Percentiles rank a stretch among this genome's conserved stretches.
Conservation (phyloP, 2,797 vertebrate species). For the Parauchenoglanis ngamensis region DNA sequence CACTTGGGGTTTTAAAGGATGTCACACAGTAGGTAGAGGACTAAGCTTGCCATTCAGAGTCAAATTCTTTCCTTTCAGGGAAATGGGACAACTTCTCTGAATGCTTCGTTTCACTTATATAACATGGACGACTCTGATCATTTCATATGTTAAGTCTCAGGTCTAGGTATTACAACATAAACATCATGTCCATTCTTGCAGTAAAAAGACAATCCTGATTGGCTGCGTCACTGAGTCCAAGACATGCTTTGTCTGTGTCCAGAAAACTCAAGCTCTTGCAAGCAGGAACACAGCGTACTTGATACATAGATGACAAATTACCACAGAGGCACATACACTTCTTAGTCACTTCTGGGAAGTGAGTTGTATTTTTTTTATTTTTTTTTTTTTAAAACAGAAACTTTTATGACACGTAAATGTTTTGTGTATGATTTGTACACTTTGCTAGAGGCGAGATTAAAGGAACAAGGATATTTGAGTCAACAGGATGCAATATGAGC, state of each 20-base stretch:
- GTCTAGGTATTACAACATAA: neutral
- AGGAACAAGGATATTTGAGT: slow-evolving; percentile 91
- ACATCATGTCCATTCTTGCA: neutral
- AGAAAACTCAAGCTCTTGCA: slow-evolving; percentile 21
- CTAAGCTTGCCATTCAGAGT: neutral
- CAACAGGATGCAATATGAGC: slow-evolving; percentile 94
- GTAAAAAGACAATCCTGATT: neutral
- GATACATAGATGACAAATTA: slow-evolving; percentile 45
- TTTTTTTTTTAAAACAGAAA: slow-evolving; percentile 50
- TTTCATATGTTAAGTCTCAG: no score
- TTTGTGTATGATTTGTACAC: slow-evolving; percentile 51
- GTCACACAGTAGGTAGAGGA: neutral
- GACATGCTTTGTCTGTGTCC: slow-evolving; percentile 17
- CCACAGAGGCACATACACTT: slow-evolving; percentile 34
- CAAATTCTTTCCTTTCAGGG: neutral
- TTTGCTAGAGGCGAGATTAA: slow-evolving; percentile 58
- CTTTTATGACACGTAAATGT: slow-evolving; percentile 70
- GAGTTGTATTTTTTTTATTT: slow-evolving; percentile 63
- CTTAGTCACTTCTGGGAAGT: slow-evolving; percentile 43
- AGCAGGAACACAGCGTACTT: slow-evolving; percentile 37
- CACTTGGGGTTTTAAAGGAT: neutral
- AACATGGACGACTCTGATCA: neutral
- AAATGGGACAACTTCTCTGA: neutral
- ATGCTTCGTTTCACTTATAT: neutral
- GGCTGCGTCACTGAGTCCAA: neutral